Evolutionary conservation across 2,888 invertebrate species (phyloP).

Genomic region (Baronia brevicornis): DNA sequence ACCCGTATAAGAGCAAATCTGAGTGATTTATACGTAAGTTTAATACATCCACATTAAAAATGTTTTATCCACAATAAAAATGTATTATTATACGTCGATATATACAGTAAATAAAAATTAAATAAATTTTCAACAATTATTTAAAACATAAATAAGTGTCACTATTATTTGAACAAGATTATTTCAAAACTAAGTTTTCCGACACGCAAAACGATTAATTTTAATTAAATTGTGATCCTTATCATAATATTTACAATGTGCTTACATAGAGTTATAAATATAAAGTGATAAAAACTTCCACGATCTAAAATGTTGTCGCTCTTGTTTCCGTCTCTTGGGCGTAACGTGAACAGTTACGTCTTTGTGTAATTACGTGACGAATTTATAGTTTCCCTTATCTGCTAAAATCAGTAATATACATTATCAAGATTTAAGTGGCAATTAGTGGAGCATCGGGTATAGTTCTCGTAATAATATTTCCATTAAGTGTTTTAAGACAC

Average conservation of each 20-base stretch:
- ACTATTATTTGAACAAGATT: too few species aligned
- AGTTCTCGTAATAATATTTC: too few species aligned
- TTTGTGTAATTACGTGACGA: slow-evolving; percentile 43
- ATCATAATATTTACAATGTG: slow-evolving; percentile 10
- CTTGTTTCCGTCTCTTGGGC: slow-evolving; percentile 16
- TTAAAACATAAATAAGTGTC: too few species aligned
- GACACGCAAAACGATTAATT: slow-evolving; percentile 10
- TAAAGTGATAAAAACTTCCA: slow-evolving; percentile 21
- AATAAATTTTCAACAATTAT: too few species aligned
- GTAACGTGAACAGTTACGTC: slow-evolving; percentile 17
- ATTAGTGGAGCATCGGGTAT: slow-evolving; percentile 17
- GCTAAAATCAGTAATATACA: slow-evolving; percentile 45
- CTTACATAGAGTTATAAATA: slow-evolving; percentile 17
- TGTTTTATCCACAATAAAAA: too few species aligned
- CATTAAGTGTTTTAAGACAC: too few species aligned
- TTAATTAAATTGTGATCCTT: slow-evolving; percentile 11
- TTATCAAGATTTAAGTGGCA: slow-evolving; percentile 46
- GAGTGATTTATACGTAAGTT: too few species aligned
- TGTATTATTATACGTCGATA: too few species aligned
- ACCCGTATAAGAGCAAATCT: too few species aligned
- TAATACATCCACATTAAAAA: too few species aligned
- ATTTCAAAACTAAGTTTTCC: too few species aligned
- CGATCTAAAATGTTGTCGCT: slow-evolving; percentile 10
- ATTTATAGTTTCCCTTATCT: slow-evolving; percentile 53
- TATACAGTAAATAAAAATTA: too few species aligned